Percentiles rank a stretch among this genome's conserved stretches.
Evolutionary conservation across 2,113 vertebrate species (phyloP).

Genomic region (Ancistrus triradiatus): DNA sequence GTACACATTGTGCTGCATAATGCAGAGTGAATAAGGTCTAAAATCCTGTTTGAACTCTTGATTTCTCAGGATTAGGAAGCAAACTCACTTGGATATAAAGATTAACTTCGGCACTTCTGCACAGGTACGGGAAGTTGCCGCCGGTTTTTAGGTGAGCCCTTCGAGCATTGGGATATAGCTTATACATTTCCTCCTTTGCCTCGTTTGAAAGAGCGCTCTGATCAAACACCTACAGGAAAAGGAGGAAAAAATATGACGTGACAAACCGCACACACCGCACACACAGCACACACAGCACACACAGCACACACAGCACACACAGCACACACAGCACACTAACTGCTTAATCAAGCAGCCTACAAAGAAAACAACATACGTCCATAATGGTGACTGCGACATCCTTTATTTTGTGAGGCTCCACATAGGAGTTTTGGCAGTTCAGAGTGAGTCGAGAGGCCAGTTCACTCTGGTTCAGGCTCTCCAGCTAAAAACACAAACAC

Average conservation of each 20-base stretch:
- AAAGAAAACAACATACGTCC: constrained; percentile 92
- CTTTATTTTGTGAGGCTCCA: constrained; percentile 97
- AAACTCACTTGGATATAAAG: constrained; percentile 87
- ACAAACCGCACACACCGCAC: neutral
- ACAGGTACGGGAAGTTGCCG: constrained; percentile 95
- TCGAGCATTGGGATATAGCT: constrained; percentile 89
- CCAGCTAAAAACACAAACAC: constrained; percentile 71
- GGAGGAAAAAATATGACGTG: constrained; percentile 1
- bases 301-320: too few relatives aligned
- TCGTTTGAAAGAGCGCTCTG: constrained; percentile 93
- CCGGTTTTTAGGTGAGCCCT: constrained; percentile 97
- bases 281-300: too few relatives aligned
- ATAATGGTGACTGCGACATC: constrained; percentile 92
- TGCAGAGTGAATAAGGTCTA: neutral
- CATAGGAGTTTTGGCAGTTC: constrained; percentile 97
- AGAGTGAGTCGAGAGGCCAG: constrained; percentile 92
- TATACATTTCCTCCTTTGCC: constrained; percentile 98
- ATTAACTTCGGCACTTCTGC: constrained; percentile 94
- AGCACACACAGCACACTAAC: too few relatives aligned
- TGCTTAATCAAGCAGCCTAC: too few relatives aligned
- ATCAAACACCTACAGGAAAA: constrained; percentile 83
- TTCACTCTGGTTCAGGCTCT: constrained; percentile 91
- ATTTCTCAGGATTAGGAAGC: neutral
- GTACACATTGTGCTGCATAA: too few relatives aligned
- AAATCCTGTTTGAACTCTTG: neutral